Evolutionary conservation across 2,797 vertebrate species (phyloP).

Genomic region (Nyctalus aviator): DNA sequence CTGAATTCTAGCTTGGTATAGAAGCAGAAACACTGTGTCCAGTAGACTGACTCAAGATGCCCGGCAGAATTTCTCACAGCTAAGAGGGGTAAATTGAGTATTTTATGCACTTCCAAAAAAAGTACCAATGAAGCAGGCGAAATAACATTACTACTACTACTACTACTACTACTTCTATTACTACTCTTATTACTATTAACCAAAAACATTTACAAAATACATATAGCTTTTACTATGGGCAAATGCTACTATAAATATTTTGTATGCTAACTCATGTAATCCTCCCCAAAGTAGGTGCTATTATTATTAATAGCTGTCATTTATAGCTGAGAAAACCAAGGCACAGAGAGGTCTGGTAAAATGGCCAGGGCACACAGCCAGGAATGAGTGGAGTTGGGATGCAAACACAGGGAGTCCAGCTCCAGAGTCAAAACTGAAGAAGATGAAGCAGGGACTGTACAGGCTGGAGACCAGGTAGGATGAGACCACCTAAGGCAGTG

Average conservation of each 20-base stretch:
- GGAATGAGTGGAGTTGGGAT: neutral
- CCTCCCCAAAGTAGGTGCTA: neutral
- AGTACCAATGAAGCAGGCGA: neutral
- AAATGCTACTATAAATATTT: neutral
- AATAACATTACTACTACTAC: neutral
- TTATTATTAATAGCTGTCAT: neutral
- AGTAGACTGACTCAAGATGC: neutral
- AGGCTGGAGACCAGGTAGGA: neutral
- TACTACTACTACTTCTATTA: neutral
- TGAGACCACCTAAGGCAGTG: neutral
- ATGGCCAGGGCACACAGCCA: neutral
- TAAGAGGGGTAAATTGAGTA: neutral
- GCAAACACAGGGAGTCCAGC: neutral
- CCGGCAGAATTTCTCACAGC: neutral
- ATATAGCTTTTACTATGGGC: neutral
- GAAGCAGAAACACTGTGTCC: constrained; percentile 15
- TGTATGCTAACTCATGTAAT: neutral
- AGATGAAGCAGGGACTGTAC: neutral
- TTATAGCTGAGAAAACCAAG: constrained; percentile 34
- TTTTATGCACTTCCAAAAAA: neutral
- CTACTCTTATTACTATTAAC: neutral
- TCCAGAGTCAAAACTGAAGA: neutral
- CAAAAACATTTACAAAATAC: neutral
- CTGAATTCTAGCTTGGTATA: neutral
- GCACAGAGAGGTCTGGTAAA: neutral